A percentile compares a stretch with the other conserved stretches of the same genome.
Evolutionary conservation across 2,113 vertebrate species (phyloP).

Genomic region (Scolopax mira): DNA sequence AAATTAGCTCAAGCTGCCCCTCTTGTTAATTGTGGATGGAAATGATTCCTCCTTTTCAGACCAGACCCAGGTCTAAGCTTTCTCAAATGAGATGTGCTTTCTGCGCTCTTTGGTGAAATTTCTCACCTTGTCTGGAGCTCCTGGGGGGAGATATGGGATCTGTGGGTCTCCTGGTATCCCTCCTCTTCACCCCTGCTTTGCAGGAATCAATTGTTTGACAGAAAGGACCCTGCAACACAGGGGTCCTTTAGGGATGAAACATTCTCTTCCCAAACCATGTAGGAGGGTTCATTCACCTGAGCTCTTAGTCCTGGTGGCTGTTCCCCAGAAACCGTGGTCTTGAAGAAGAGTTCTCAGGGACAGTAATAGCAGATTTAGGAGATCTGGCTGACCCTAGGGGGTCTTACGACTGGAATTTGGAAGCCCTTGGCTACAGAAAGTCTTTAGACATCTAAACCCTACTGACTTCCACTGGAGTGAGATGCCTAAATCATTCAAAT

Average conservation of each 20-base stretch:
- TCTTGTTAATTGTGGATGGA: neutral
- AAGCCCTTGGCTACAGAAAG: neutral
- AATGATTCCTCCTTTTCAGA: neutral
- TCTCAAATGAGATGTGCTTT: neutral
- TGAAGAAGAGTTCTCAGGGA: neutral
- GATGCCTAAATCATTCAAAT: neutral
- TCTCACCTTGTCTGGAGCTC: neutral
- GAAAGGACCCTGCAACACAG: neutral
- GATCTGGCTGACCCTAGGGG: neutral
- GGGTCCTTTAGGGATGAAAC: neutral
- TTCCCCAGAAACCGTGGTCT: neutral
- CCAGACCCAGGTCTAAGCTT: neutral
- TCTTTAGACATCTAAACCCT: neutral
- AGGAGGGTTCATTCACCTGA: neutral
- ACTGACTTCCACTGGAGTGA: neutral
- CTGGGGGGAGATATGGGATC: fast-evolving
- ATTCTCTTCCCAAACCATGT: fast-evolving
- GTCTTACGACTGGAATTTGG: neutral
- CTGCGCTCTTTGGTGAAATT: neutral
- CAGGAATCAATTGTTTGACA: neutral
- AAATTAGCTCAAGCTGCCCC: neutral
- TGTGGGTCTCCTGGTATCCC: neutral
- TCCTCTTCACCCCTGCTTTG: neutral
- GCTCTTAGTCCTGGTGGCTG: neutral
- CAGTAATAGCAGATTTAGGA: neutral